These are phyloP conservation scores for Microctenopoma lineatum DNA, from an alignment of 2,797 vertebrate species.

Conservation along the genomic window DNA sequence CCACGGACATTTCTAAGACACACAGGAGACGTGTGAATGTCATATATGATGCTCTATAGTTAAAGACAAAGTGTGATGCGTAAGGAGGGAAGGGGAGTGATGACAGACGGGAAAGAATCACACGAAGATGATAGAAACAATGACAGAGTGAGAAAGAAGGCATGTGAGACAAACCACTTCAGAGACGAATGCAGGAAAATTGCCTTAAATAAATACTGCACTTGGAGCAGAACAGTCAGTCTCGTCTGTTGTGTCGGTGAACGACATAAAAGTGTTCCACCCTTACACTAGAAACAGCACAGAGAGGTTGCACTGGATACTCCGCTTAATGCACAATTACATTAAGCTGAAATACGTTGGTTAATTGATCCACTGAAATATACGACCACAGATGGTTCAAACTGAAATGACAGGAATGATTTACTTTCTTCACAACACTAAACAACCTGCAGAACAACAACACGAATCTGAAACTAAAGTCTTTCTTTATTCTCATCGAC, in stretches of 20 bases:
- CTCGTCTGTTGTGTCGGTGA: conserved; percentile 21
- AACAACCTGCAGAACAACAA: not conserved
- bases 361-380: no score
- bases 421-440: not conserved
- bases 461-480: not conserved
- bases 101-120: not conserved
- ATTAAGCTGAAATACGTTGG: no score
- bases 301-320: not conserved
- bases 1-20: conserved; percentile 38
- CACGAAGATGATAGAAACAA: not conserved
- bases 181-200: conserved; percentile 35
- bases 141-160: conserved; percentile 1
- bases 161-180: not conserved
- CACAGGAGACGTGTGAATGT: conserved; percentile 18
- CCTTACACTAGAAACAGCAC: not conserved
- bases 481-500: not conserved
- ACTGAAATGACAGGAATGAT: no score
- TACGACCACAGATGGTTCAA: no score
- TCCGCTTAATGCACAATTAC: no score
- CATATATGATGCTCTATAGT: conserved; percentile 1
- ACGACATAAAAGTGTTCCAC: conserved; percentile 15
- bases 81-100: not conserved
- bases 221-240: conserved; percentile 33
- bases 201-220: conserved; percentile 38
- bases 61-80: conserved; percentile 26